Percentiles rank a stretch among this genome's conserved stretches.
phyloP scores from a whole-genome alignment of 64 coral and sea anemone species.

The Dendronephthya gigantea region DNA sequence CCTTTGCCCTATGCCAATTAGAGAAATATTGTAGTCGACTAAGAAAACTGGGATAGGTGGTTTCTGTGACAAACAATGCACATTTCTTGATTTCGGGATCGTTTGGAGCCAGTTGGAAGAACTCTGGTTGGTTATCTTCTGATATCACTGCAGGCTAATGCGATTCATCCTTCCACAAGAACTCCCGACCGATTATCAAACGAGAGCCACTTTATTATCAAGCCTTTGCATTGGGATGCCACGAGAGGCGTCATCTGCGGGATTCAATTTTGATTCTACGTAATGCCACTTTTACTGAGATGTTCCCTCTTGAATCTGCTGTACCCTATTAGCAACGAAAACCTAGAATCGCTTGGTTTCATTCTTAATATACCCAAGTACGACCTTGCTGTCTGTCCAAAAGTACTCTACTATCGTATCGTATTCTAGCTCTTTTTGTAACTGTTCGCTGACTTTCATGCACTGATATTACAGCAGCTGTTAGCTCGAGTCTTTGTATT shows the following conservation, averaged over 20 bases:
- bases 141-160: background rate
- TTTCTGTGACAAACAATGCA: background rate
- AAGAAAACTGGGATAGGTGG: background rate
- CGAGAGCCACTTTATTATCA: background rate
- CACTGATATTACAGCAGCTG: no score
- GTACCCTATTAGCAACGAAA: background rate
- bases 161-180: background rate
- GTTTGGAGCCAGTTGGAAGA: background rate
- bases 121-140: background rate
- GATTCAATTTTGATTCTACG: background rate
- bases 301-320: background rate
- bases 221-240: background rate
- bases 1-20: background rate
- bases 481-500: no score
- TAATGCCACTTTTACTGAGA: background rate
- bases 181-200: background rate
- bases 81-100: background rate
- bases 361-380: background rate
- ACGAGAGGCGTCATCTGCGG: background rate
- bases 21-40: background rate
- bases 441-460: no score
- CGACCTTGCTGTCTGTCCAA: background rate
- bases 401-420: no score
- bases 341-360: background rate
- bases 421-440: no score